Conservation (phyloP, 30 jellyfish, hydroid and myxozoan species). For the Hydractinia symbiolongicarpus region DNA sequence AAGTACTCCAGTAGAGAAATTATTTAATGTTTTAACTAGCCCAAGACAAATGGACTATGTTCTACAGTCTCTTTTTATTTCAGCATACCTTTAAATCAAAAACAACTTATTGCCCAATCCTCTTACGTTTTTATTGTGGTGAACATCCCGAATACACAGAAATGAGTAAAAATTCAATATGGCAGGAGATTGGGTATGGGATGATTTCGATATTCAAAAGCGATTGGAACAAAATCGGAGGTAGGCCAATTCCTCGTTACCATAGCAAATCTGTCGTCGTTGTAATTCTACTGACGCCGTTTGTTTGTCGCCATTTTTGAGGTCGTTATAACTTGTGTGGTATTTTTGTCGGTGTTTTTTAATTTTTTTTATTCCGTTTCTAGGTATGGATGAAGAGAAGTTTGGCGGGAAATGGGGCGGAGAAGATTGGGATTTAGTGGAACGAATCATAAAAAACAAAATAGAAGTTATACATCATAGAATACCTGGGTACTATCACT, state of each 20-base stretch:
- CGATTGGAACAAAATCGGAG: slow-evolving; percentile 90
- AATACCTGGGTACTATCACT: slow-evolving; percentile 79
- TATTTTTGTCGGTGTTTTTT: too few species aligned
- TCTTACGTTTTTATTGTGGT: slow-evolving; percentile 57
- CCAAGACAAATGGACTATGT: too few species aligned
- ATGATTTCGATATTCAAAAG: slow-evolving; percentile 69
- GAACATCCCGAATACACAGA: slow-evolving; percentile 75
- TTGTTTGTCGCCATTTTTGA: too few species aligned
- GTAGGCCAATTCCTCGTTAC: slow-evolving; percentile 20
- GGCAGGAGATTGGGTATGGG: slow-evolving; percentile 91
- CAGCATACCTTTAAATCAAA: slow-evolving; percentile 75
- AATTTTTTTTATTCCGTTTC: not conserved
- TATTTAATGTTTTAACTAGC: too few species aligned
- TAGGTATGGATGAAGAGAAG: slow-evolving; percentile 81
- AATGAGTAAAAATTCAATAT: slow-evolving; percentile 26
- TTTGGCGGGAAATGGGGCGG: slow-evolving; percentile 93
- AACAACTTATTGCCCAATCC: slow-evolving; percentile 67
- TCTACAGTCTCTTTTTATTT: not conserved
- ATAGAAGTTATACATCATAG: slow-evolving; percentile 73
- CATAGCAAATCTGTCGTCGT: too few species aligned
- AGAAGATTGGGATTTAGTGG: slow-evolving; percentile 97
- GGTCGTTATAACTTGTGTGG: too few species aligned
- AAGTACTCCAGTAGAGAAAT: too few species aligned
- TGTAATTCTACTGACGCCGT: too few species aligned
- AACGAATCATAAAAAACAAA: slow-evolving; percentile 47